Evolutionary conservation across 2,113 vertebrate species (phyloP), one percentile per base, ranked within the genome.

Genomic region (Erythrocercus mccallii): DNA sequence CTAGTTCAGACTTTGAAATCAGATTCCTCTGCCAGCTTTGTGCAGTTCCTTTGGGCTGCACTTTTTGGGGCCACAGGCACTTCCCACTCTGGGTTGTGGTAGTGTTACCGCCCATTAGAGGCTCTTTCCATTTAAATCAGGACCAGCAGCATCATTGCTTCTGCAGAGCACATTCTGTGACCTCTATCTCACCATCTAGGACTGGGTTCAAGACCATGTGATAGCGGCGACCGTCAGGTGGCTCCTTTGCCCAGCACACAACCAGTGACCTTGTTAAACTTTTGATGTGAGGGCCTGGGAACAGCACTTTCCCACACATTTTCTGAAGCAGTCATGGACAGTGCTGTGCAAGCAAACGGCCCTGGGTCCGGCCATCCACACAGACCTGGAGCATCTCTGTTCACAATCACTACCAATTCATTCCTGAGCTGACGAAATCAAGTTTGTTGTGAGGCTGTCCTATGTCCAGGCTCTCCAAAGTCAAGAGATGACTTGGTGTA

Each of bases 381-480:
- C 18, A 81, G 42, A 72, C 31, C 47, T 50, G 38, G 66, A 62
- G 15, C 44, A 42, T 10, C 27, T 13, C 48, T 12, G 2, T n/a
- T 58, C 50, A 66, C 33, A 45, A 4, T 35, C 40, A 45, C 33
- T 40, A 11, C 48, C 12, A 60, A 13, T 62, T 64, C 44, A 58
- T 45, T 58, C 23, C 48, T 3, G 2, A 84, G 45, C 30, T 72
- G 33, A 50, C 54, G 25, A n/a, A 50, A 72, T 50, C 44, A 25
- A 28, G 12, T 78, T 73, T 86, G n/a, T 44, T 5, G 1, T 24
- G 66, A 21, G 20, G 16, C 23, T 66, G 25, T 28, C 3, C 23
- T 4, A 1, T 40, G 24, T 42, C 19, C 2, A 8, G 38, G 25
- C 12, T 71, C 25, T 56, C 15, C 1, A 0, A 2, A 6, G 12